phyloP scores from a whole-genome alignment of 2,797 vertebrate genomes.

The Discoglossus pictus region DNA sequence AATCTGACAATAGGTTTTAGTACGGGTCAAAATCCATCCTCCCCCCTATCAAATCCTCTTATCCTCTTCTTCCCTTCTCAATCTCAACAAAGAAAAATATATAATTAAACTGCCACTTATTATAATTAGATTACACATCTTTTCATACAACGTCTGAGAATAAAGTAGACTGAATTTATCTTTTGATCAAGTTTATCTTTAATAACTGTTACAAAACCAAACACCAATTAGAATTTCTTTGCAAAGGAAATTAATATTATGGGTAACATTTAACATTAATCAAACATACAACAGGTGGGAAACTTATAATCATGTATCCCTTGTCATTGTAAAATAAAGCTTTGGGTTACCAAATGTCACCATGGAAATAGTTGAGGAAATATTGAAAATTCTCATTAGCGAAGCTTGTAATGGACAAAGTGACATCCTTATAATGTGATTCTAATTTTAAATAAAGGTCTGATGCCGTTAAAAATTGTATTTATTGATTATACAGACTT shows the following conservation, averaged over 20 bases:
- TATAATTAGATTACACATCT: too few relatives aligned
- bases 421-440: constrained; percentile 34
- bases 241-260: constrained; percentile 37
- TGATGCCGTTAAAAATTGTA: background rate
- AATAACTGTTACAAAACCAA: too few relatives aligned
- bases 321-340: background rate
- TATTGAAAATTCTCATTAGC: constrained; percentile 42
- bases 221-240: background rate
- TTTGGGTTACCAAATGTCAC: constrained; percentile 36
- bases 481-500: constrained; percentile 3
- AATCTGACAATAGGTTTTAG: too few relatives aligned
- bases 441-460: constrained; percentile 23
- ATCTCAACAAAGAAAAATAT: too few relatives aligned
- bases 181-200: too few relatives aligned
- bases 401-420: constrained; percentile 12
- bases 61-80: too few relatives aligned
- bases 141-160: too few relatives aligned
- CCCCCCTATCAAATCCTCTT: too few relatives aligned
- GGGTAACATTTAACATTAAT: constrained; percentile 37
- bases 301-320: constrained; percentile 21
- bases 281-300: constrained; percentile 38
- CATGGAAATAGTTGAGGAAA: constrained; percentile 42
- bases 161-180: too few relatives aligned
- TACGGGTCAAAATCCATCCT: too few relatives aligned
- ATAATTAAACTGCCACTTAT: too few relatives aligned